Percentiles rank a stretch among this genome's conserved stretches.
Conservation (phyloP, 2,113 vertebrate genomes). For the Salminus brasiliensis region DNA sequence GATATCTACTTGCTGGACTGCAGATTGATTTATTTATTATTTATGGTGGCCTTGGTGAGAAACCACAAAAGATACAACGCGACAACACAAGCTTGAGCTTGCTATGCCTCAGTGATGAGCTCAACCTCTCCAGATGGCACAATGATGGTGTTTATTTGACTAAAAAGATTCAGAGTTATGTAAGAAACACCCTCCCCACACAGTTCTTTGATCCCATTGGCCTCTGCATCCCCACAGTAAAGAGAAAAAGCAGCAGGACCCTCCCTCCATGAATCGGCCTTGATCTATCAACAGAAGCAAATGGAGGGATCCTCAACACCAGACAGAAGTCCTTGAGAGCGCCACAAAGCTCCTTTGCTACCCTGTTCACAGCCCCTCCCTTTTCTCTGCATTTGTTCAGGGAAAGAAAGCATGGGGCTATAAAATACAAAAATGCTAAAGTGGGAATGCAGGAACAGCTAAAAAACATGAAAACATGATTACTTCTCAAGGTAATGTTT, state of each 20-base stretch:
- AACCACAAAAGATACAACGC: conserved; percentile 2
- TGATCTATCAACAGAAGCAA: conserved; percentile 53
- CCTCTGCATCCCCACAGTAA: conserved; percentile 31
- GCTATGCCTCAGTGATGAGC: conserved; percentile 29
- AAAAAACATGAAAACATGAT: conserved; percentile 45
- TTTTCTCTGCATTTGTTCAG: conserved; percentile 43
- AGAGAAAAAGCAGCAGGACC: conserved; percentile 47
- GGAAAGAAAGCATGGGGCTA: conserved; percentile 36
- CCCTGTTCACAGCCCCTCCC: conserved; percentile 38
- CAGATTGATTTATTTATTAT: not conserved
- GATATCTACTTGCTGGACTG: not conserved
- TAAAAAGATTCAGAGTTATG: conserved; percentile 30
- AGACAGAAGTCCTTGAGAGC: conserved; percentile 54
- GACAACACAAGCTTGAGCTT: not conserved
- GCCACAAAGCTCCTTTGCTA: conserved; percentile 48
- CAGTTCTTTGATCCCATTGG: conserved; percentile 43
- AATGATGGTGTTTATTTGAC: conserved; percentile 43
- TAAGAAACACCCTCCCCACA: conserved; percentile 34
- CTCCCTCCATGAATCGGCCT: conserved; percentile 49
- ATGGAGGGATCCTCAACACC: conserved; percentile 50
- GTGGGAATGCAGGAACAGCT: conserved; percentile 37
- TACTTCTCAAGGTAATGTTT: conserved; percentile 56
- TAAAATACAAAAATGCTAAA: conserved; percentile 52
- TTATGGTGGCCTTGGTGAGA: not conserved
- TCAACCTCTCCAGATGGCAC: conserved; percentile 37